Evolutionary conservation across 2,113 vertebrate species (phyloP).

Genomic region (Talpa occidentalis): DNA sequence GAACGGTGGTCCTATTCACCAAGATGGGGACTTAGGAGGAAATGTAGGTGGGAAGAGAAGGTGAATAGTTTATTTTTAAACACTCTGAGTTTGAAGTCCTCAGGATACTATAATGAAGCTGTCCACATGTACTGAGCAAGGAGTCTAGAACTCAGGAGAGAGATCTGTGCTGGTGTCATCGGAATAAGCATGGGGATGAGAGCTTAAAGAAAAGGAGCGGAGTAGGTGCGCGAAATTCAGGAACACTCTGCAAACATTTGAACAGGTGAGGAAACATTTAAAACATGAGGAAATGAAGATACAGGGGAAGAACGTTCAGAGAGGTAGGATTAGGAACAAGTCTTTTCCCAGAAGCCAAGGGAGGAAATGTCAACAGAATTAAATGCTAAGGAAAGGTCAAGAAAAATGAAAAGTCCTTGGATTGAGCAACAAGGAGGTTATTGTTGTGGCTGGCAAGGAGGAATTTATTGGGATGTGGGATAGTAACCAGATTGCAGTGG

Average conservation of each 20-base stretch:
- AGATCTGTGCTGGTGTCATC: not conserved
- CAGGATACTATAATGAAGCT: not conserved
- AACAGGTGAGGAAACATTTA: not conserved
- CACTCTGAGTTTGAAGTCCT: not conserved
- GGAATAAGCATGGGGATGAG: not conserved
- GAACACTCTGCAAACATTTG: not conserved
- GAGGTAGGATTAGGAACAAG: not conserved
- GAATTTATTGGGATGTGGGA: not conserved
- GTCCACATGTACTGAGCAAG: not conserved
- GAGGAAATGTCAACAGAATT: slow-evolving; percentile 3
- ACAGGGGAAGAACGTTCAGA: not conserved
- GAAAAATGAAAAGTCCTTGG: slow-evolving; percentile 14
- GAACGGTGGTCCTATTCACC: not conserved
- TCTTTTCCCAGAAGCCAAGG: not conserved
- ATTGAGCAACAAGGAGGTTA: slow-evolving; percentile 31
- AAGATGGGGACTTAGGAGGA: not conserved
- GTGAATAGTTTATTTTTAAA: slow-evolving; percentile 38
- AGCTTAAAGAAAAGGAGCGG: not conserved
- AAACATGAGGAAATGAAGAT: not conserved
- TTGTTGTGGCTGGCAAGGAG: slow-evolving; percentile 12
- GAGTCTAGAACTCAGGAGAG: not conserved
- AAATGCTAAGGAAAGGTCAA: slow-evolving; percentile 38
- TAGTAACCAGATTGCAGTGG: not conserved
- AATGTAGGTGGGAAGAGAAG: not conserved
- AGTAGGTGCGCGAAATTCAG: not conserved